Evolutionary conservation across 2,797 vertebrate genomes (phyloP).

Genomic region (Aythya fuligula): DNA sequence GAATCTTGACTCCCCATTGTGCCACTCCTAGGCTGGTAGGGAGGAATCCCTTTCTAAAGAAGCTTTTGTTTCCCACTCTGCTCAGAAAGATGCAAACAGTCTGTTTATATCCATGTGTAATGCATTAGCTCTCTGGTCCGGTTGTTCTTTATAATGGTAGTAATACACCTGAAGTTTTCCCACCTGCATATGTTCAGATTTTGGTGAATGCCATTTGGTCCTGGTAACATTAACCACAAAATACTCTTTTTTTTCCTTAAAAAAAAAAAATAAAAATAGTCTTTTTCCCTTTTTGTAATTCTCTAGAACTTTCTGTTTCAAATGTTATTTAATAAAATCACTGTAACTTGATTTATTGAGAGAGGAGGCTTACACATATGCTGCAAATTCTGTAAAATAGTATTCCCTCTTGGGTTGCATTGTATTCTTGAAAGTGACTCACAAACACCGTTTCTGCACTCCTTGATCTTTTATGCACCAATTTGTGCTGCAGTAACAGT

Average conservation of each 20-base stretch:
- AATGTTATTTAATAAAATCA: background rate
- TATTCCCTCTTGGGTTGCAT: background rate
- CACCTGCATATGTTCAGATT: background rate
- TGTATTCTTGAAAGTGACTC: background rate
- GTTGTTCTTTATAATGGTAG: background rate
- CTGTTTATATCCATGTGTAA: background rate
- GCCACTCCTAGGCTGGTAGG: background rate
- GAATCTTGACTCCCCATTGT: background rate
- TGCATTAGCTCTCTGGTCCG: background rate
- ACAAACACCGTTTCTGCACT: background rate
- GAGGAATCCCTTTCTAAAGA: background rate
- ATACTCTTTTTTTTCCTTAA: background rate
- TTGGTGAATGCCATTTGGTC: background rate
- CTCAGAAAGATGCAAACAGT: background rate
- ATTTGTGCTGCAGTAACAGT: background rate
- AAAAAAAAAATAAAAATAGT: background rate
- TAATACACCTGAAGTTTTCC: background rate
- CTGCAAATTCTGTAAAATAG: background rate
- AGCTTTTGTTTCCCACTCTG: background rate
- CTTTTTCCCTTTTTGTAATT: background rate
- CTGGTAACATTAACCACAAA: background rate
- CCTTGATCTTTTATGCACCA: background rate
- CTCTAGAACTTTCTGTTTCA: background rate
- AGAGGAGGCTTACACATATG: background rate
- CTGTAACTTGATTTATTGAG: background rate